A percentile compares a stretch with the other conserved stretches of the same genome.
Evolutionary conservation across 2,113 vertebrate genomes (phyloP).

Genomic region (Protomyctophum bolini): DNA sequence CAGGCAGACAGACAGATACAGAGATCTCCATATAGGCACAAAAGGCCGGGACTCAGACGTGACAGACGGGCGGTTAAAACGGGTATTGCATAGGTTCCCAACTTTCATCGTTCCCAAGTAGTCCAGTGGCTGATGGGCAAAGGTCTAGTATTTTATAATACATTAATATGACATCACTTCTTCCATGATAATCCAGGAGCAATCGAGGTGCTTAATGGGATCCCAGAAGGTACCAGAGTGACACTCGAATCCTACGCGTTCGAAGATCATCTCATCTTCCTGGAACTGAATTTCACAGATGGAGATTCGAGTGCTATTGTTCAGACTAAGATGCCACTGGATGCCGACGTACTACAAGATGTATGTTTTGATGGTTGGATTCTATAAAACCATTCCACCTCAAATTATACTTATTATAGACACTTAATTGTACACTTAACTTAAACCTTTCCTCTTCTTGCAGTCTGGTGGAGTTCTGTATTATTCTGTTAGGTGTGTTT

Average conservation of each 20-base stretch:
- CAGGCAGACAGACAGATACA: too few relatives aligned
- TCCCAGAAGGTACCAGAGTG: slow-evolving; percentile 8
- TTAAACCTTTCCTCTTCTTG: slow-evolving; percentile 16
- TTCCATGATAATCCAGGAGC: slow-evolving; percentile 53
- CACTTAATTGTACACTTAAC: background rate
- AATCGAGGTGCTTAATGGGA: slow-evolving; percentile 55
- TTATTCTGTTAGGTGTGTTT: slow-evolving; percentile 60
- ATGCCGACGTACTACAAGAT: slow-evolving; percentile 29
- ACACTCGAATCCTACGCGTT: background rate
- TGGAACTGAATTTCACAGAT: slow-evolving; percentile 41
- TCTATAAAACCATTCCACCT: too few relatives aligned
- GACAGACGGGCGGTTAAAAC: too few relatives aligned
- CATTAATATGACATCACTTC: background rate
- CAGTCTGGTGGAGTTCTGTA: slow-evolving; percentile 43
- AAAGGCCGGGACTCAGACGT: too few relatives aligned
- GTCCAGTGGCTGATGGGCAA: too few relatives aligned
- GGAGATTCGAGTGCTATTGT: slow-evolving; percentile 42
- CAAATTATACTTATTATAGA: background rate
- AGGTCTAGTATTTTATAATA: too few relatives aligned
- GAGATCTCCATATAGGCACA: too few relatives aligned
- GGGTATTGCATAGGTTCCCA: too few relatives aligned
- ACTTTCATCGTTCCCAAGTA: too few relatives aligned
- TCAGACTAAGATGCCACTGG: slow-evolving; percentile 57
- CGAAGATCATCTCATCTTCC: background rate
- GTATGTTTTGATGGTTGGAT: slow-evolving; percentile 26